Conservation (phyloP, 2,888 invertebrate species). For the Lycaena phlaeas region DNA sequence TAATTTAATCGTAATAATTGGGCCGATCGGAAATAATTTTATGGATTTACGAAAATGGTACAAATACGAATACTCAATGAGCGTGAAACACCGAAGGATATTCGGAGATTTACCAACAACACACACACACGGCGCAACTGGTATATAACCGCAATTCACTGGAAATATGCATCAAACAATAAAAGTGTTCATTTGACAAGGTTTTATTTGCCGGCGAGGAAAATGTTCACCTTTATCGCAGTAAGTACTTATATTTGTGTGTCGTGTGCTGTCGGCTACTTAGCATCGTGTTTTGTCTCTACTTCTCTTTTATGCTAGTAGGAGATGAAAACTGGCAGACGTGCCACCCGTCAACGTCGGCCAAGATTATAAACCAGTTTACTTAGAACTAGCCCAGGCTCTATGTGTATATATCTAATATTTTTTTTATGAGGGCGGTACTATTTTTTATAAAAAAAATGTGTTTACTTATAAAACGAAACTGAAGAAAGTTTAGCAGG, state of each 20-base stretch:
- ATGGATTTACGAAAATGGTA: constrained; percentile 41
- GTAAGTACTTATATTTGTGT: constrained; percentile 30
- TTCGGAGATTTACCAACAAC: constrained; percentile 40
- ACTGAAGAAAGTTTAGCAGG: too few species aligned
- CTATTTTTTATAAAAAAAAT: too few species aligned
- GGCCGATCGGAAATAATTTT: constrained; percentile 8
- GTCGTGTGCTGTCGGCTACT: too few species aligned
- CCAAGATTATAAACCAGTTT: too few species aligned
- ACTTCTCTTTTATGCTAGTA: too few species aligned
- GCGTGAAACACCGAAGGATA: constrained; percentile 53
- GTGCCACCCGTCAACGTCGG: too few species aligned
- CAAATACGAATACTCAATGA: constrained; percentile 45
- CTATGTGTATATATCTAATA: too few species aligned
- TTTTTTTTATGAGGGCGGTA: too few species aligned
- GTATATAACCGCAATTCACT: constrained; percentile 42
- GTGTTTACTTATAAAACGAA: not conserved
- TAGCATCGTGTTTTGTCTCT: too few species aligned
- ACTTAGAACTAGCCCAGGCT: too few species aligned
- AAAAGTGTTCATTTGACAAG: constrained; percentile 10
- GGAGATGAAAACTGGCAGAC: too few species aligned
- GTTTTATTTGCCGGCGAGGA: constrained; percentile 17
- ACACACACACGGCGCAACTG: constrained; percentile 19
- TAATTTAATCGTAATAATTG: too few species aligned
- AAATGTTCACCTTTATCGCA: constrained; percentile 49
- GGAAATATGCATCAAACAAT: constrained; percentile 15